A percentile compares a stretch with the other conserved stretches of the same genome.
Conservation (phyloP, 1,140 invertebrate genomes). For the Ladona fulva region DNA sequence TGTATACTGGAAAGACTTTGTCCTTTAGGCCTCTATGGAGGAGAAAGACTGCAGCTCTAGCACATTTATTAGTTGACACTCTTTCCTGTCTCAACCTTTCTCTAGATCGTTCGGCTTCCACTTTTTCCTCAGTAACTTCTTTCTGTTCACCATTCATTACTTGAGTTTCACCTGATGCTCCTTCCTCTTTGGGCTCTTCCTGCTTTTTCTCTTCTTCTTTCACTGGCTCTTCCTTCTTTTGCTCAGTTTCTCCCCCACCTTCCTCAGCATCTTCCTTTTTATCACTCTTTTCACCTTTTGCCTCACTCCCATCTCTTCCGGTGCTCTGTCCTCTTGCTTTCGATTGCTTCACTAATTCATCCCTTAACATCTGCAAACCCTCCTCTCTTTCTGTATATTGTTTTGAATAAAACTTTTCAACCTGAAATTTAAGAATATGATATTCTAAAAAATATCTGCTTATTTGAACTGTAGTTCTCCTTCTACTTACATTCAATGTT, state of each 20-base stretch:
- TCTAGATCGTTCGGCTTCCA: slow-evolving; percentile 27
- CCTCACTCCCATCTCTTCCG: slow-evolving; percentile 6
- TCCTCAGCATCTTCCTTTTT: background rate
- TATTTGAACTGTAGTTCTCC: no score
- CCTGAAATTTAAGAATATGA: slow-evolving; percentile 39
- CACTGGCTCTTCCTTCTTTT: background rate
- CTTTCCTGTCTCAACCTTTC: background rate
- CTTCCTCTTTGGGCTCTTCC: background rate
- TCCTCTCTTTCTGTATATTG: slow-evolving; percentile 89
- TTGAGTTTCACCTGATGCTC: background rate
- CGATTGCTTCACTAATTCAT: slow-evolving; percentile 44
- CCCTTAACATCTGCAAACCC: slow-evolving; percentile 64
- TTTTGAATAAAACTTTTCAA: slow-evolving; percentile 89
- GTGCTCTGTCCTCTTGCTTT: background rate
- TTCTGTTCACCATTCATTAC: slow-evolving; percentile 7
- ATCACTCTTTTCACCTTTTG: background rate
- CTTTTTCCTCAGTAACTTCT: slow-evolving; percentile 31
- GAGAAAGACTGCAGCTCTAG: slow-evolving; percentile 63
- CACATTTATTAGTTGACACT: slow-evolving; percentile 57
- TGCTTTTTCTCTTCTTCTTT: background rate
- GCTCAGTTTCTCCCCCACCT: background rate
- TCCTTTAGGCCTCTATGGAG: slow-evolving; percentile 68
- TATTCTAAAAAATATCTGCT: no score
- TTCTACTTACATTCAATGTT: no score
- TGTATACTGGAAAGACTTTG: slow-evolving; percentile 78